phyloP scores from a whole-genome alignment of 2,113 vertebrate species.

The Sprattus sprattus region DNA sequence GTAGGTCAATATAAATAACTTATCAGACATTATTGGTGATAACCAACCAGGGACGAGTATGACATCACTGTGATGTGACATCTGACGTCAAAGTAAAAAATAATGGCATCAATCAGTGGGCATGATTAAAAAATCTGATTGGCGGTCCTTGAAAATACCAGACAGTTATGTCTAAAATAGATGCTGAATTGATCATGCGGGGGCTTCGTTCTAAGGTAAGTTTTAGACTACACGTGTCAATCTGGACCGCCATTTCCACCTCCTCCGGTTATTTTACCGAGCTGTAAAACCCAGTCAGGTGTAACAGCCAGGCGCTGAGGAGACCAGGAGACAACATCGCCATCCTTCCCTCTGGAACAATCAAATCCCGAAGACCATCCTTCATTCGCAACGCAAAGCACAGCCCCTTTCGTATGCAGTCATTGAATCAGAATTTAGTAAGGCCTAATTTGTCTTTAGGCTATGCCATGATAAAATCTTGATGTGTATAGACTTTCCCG shows the following conservation, averaged over 20 bases:
- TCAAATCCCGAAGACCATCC: not conserved
- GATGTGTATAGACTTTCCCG: not conserved
- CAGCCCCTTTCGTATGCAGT: not conserved
- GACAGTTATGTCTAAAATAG: not conserved
- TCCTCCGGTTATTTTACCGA: no score
- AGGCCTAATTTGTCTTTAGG: not conserved
- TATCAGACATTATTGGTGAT: not conserved
- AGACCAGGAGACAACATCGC: not conserved
- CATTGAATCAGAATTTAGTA: constrained; percentile 13
- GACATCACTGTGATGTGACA: no score
- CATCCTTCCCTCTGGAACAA: not conserved
- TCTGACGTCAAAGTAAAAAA: not conserved
- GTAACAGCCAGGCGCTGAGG: no score
- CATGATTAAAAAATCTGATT: not conserved
- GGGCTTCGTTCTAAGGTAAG: no score
- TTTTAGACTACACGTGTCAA: no score
- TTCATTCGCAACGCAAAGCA: not conserved
- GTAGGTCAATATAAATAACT: not conserved
- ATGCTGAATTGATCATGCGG: not conserved
- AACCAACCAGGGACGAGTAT: not conserved
- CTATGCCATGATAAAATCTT: not conserved
- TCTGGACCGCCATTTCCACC: no score
- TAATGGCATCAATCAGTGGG: not conserved
- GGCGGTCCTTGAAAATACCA: not conserved
- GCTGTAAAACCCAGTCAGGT: no score